phyloP scores from a whole-genome alignment of 2,113 vertebrate species.

The Turnix velox region DNA sequence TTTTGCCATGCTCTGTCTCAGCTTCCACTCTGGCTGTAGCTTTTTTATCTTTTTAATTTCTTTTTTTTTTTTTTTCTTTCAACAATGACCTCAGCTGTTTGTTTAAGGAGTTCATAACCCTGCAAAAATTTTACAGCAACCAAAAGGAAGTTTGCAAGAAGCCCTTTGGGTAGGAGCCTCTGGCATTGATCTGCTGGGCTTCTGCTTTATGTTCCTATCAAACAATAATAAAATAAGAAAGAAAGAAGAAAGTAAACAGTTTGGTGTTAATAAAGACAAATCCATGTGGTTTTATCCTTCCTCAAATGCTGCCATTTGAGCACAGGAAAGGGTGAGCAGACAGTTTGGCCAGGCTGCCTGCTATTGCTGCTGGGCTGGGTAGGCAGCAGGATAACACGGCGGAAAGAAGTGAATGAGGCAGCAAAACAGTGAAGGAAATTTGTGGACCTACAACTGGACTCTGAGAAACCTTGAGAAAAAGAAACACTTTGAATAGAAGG shows the following conservation, averaged over 20 bases:
- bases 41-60: not conserved
- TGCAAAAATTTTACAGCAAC: slow-evolving; percentile 15
- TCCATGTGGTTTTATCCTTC: not conserved
- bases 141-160: slow-evolving; percentile 8
- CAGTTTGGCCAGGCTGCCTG: not conserved
- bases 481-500: not conserved
- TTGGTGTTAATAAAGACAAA: not conserved
- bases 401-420: not conserved
- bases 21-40: slow-evolving; percentile 24
- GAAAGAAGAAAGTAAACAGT: not conserved
- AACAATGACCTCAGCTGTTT: slow-evolving; percentile 71
- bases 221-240: not conserved
- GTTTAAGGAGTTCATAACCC: slow-evolving; percentile 75
- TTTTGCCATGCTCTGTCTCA: not conserved
- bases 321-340: not conserved
- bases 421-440: not conserved
- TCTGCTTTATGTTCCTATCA: slow-evolving; percentile 31
- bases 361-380: not conserved
- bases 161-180: not conserved
- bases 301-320: not conserved
- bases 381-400: not conserved
- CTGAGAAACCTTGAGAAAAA: not conserved
- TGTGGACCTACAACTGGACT: not conserved
- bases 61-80: not conserved
- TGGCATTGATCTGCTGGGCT: not conserved